phyloP scores from a whole-genome alignment of 2,113 vertebrate species.

The Stomatorhinus ivindoensis region DNA sequence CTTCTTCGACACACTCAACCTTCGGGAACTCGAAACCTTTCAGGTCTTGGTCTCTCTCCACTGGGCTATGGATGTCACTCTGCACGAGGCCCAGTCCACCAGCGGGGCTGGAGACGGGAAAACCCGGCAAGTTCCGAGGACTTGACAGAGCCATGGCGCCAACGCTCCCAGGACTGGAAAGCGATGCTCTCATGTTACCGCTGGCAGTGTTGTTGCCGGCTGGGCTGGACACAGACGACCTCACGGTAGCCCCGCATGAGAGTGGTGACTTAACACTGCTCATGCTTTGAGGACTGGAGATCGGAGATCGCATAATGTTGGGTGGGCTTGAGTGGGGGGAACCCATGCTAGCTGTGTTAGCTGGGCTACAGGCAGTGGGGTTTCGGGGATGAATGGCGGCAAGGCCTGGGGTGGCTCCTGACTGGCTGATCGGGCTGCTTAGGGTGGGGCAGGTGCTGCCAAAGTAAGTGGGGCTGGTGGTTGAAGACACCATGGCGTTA shows the following conservation, averaged over 20 bases:
- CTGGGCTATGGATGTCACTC: constrained; percentile 74
- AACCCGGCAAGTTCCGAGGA: constrained; percentile 65
- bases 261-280: constrained; percentile 85
- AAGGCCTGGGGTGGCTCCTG: constrained; percentile 62
- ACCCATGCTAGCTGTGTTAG: constrained; percentile 75
- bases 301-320: constrained; percentile 89
- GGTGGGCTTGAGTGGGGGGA: constrained; percentile 86
- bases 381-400: constrained; percentile 70
- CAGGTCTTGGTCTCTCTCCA: constrained; percentile 70
- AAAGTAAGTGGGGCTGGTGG: constrained; percentile 76
- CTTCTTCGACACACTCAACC: constrained; percentile 77
- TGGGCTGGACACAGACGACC: constrained; percentile 86
- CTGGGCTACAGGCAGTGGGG: constrained; percentile 81
- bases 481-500: constrained; percentile 82
- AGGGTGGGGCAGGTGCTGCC: constrained; percentile 60
- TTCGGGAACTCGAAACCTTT: constrained; percentile 79
- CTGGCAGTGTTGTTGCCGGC: constrained; percentile 57
- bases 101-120: constrained; percentile 82
- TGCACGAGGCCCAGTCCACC: constrained; percentile 67
- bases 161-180: constrained; percentile 78
- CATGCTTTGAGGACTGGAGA: constrained; percentile 91
- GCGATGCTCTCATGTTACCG: constrained; percentile 67
- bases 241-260: constrained; percentile 76
- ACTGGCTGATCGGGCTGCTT: constrained; percentile 75
- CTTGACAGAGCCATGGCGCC: constrained; percentile 59